These are phyloP conservation scores for Chamaetylas fuelleborni DNA, from an alignment of 2,113 vertebrate genomes.

Conservation along the genomic window DNA sequence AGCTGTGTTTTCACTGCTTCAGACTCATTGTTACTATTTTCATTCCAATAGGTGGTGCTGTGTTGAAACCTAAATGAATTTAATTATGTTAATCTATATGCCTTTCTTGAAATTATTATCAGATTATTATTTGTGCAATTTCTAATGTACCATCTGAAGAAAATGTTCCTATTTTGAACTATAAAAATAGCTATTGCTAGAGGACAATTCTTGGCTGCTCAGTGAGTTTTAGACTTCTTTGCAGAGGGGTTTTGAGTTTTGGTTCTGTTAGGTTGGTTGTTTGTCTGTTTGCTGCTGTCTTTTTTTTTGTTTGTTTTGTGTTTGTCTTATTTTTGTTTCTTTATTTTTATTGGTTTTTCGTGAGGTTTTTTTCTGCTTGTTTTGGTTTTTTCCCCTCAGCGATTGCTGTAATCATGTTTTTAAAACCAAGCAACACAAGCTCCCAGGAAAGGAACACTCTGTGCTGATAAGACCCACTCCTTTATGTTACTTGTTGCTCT, in stretches of 20 bases:
- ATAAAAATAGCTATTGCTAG: not conserved
- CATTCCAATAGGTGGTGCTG: slow-evolving; percentile 40
- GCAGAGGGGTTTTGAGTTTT: rapidly evolving
- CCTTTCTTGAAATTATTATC: not conserved
- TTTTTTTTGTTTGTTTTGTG: not conserved
- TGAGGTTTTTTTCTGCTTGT: not conserved
- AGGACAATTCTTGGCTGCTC: not conserved
- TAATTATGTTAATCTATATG: not conserved
- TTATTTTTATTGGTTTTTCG: not conserved
- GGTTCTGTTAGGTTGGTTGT: not conserved
- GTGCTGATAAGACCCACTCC: not conserved
- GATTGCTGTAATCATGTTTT: not conserved
- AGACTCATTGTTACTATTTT: not conserved
- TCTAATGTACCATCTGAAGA: not conserved
- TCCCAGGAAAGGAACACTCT: not conserved
- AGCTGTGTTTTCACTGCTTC: not conserved
- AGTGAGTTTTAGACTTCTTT: not conserved
- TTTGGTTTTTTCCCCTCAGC: not conserved
- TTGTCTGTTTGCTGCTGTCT: not conserved
- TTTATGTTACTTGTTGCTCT: not conserved
- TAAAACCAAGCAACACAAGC: not conserved
- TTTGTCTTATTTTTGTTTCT: not conserved
- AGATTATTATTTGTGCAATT: not conserved
- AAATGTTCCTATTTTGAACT: not conserved
- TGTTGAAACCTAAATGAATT: not conserved